These are phyloP conservation scores for Paralvinella palmiformis DNA, from an alignment of 1,140 invertebrate genomes.

Conservation along the genomic window DNA sequence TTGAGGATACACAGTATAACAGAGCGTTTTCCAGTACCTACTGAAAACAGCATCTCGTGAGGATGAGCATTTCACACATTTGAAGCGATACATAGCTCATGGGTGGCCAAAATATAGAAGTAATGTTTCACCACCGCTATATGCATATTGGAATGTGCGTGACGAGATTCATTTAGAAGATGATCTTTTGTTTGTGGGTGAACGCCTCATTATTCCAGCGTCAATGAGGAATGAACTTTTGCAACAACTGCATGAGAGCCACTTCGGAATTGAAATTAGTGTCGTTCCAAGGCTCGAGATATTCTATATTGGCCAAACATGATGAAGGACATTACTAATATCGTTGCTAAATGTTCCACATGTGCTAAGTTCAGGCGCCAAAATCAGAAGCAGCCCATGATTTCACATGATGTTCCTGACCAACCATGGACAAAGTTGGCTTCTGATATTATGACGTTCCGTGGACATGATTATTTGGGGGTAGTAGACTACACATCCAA, in stretches of 20 bases:
- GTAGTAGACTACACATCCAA: constrained; percentile 16
- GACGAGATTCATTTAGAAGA: neutral
- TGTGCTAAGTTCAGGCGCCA: neutral
- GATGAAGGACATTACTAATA: neutral
- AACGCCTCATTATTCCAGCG: neutral
- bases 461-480: constrained; percentile 2
- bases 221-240: neutral
- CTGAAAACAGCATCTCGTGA: too few relatives aligned
- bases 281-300: too few relatives aligned
- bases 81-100: too few relatives aligned
- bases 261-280: too few relatives aligned
- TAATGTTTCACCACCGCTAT: too few relatives aligned
- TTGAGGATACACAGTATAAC: too few relatives aligned
- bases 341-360: neutral
- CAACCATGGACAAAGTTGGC: constrained; percentile 9
- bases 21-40: too few relatives aligned
- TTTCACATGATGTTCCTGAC: neutral
- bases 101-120: too few relatives aligned
- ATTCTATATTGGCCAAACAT: too few relatives aligned
- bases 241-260: neutral
- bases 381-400: constrained; percentile 7
- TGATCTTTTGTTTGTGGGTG: neutral
- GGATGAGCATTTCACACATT: too few relatives aligned
- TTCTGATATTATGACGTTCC: constrained; percentile 8
- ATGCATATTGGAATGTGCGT: neutral